Evolutionary conservation across 2,113 vertebrate genomes (phyloP), one percentile per base, ranked within the genome.

Genomic region (Psophia crepitans): DNA sequence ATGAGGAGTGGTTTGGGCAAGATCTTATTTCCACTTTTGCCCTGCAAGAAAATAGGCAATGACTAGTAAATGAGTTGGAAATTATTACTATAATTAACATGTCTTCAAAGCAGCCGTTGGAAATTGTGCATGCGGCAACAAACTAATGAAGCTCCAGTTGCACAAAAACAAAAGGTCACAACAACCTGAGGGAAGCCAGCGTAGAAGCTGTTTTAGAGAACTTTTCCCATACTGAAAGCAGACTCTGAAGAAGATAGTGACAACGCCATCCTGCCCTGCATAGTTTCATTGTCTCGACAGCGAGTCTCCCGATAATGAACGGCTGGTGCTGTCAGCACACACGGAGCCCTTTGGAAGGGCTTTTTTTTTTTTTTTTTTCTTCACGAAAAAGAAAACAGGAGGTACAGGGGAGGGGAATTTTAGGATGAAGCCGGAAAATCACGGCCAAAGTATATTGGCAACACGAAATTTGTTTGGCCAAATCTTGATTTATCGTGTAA

Each of bases 41-140:
- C 94, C 84, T 92, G 76, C 79, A 97, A 96, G 93, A 96, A 97
- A 94, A 97, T 81, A 95, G 87, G 90, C 96, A 97, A 94, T 94
- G 97, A 96, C 91, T 96, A 95, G 97, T 95, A 97, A 97, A 97
- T 96, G 96, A 97, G 96, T 96, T 97, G 97, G 96, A 97, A 97
- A 97, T 97, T 89, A 97, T 97, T 97, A 95, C 94, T 97, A 96
- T 97, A 97, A 97, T 97, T 97, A 97, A 95, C 89, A 73, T 41
- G 76, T 68, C 92, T 97, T 96, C 94, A 97, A 97, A 97, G 96
- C 76, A 96, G 93, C 66, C 58, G 12, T 95, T 95, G 92, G 92
- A 95, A 95, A 97, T 83, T 89, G 89, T 87, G 93, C 92, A 94
- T 97, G 95, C 27, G 2, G 93, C 95, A 97, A 96, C 95, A 97